phyloP scores from a whole-genome alignment of 2,888 invertebrate genomes.

The Eupithecia subfuscata region DNA sequence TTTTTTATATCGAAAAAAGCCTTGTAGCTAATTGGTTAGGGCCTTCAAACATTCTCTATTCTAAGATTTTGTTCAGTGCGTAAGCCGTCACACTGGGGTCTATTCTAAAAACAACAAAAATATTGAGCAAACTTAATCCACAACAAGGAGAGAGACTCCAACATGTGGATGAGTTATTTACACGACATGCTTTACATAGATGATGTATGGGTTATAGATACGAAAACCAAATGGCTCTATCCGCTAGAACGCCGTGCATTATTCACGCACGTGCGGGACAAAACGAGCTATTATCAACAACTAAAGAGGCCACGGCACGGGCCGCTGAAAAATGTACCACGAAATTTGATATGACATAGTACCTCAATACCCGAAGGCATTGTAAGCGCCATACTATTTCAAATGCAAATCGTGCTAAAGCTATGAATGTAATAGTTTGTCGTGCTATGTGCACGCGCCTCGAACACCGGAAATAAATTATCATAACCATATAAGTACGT shows the following conservation, averaged over 20 bases:
- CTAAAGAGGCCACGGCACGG: constrained; percentile 73
- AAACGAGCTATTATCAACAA: constrained; percentile 71
- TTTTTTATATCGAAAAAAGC: not conserved
- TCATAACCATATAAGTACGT: constrained; percentile 82
- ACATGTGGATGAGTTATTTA: constrained; percentile 12
- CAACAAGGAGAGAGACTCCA: constrained; percentile 8
- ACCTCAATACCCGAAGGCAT: constrained; percentile 66
- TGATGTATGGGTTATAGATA: constrained; percentile 48
- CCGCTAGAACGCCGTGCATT: constrained; percentile 59
- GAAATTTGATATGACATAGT: constrained; percentile 80
- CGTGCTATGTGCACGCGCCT: constrained; percentile 82
- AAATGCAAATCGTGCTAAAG: constrained; percentile 84
- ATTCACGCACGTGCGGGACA: constrained; percentile 77
- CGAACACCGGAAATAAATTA: constrained; percentile 82
- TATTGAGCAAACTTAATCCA: not conserved
- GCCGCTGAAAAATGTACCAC: constrained; percentile 80
- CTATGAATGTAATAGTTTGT: constrained; percentile 83
- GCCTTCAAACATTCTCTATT: not conserved
- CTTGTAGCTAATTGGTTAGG: too few species aligned
- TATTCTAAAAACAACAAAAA: not conserved
- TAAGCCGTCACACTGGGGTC: too few species aligned
- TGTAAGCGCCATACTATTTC: constrained; percentile 78
- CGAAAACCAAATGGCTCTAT: constrained; percentile 49
- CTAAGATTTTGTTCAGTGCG: too few species aligned
- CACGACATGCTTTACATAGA: constrained; percentile 18